Base-by-base conservation (phyloP, 2,113 vertebrate species). In the Neogobius melanostomus region DNA sequence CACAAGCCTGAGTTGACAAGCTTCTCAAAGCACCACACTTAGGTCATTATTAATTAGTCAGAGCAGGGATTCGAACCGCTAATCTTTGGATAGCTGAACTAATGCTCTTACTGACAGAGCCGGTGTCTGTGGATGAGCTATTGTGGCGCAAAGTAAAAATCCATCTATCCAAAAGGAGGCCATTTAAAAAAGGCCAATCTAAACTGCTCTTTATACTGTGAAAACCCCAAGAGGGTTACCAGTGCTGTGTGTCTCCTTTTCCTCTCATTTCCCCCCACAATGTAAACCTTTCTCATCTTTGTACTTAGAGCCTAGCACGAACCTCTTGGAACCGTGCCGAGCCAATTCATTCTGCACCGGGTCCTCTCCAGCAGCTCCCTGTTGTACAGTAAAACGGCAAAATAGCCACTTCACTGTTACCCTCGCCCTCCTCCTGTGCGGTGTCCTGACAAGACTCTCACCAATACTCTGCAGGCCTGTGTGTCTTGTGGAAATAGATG, bases 281-380 rank as follows among this genome's bases (percentile, higher is more conserved):
- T 68, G 63, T 59, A 66, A 83, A 72, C 77, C 53, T 11, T 70
- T 72, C 78, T 67, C 54, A 66, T 79, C 56, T 68, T 75, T 82
- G 76, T 64, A 66, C 73, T 69, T 62, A 51, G 71, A 66, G 72
- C 69, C 54, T 81, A 79, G 72, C 72, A 64, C 81, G 83, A 86
- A 67, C 69, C 68, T 56, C 71, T 82, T 91, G 87, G 87, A 81
- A 11, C 68, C 48, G 66, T 74, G 83, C 88, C 88, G 83, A 72
- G 59, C 21, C 79, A 74, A 68, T 82, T 82, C 82, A 87, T 89
- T 89, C 81, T 75, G 75, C 74, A 63, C 28, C 66, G 78, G 63
- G 71, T 74, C 57, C 72, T 79, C 65, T 75, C 68, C 45, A 69
- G 63, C 73, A 75, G 68, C 28, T 80, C 71, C 69, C 68, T 76